Evolutionary conservation across 2,888 invertebrate genomes (phyloP), one percentile per base, ranked within the genome.

Genomic region (Horisme vitalbata): DNA sequence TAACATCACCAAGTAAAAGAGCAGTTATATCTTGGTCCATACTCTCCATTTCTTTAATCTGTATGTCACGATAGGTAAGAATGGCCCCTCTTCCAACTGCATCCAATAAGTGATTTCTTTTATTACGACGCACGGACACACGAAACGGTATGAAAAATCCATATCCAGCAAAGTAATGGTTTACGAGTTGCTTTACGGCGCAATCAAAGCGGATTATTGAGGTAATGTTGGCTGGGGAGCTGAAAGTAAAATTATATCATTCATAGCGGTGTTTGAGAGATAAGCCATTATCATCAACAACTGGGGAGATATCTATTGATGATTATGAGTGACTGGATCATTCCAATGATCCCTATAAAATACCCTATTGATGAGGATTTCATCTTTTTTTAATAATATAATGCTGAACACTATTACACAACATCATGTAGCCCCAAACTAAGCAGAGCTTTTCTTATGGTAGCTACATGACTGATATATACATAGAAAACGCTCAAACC

Each of bases 31-130:
- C 18, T 31, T 23, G 28, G 9, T 13, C 13, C 2, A 23, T 11
- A 12, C n/a, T 39, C 7, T 6, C 11, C 38, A 39, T 36, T 41
- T 24, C 33, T 5, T 8, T 4, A n/a, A 32, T 6, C 73, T 9
- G 71, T 84, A 44, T 79, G 69, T 79, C 65, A 44, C 68, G 44
- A 41, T 64, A 45, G 62, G 54, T 67, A 75, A 75, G 68, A 68
- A 37, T 34, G 74, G 77, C 79, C 74, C 73, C 53, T 49, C 28
- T 59, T 48, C 62, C 61, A 72, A 75, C 71, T 83, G 84, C 82
- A 82, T 75, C 83, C 81, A 77, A 84, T 83, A 89, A 90, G 88
- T 82, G 85, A 86, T 87, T 80, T 74, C 78, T 83, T 87, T 89
- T 90, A 86, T 86, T 88, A 83, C 87, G 53, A 64, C 67, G 76